phyloP scores from a whole-genome alignment of 37 sponge, comb jelly and placozoan genomes.

The Corticium candelabrum region DNA sequence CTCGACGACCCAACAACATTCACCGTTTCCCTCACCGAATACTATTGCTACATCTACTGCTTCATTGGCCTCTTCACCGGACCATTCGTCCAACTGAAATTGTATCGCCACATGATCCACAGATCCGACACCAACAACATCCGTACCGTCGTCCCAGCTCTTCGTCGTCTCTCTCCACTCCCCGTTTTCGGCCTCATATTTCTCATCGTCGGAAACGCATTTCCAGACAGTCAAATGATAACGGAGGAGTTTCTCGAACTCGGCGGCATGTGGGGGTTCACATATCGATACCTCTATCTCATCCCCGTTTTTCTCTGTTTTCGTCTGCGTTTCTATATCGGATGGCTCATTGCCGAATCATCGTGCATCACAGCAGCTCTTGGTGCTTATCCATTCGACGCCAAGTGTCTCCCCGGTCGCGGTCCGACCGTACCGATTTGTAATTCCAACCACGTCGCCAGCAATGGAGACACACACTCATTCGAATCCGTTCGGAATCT shows the following conservation, averaged over 20 bases:
- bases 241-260: constrained; percentile 17
- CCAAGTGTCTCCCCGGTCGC: constrained; percentile 16
- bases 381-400: constrained; percentile 37
- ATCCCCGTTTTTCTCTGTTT: constrained; percentile 18
- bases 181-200: constrained; percentile 1
- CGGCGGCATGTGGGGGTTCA: constrained; percentile 18
- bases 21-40: too few species aligned
- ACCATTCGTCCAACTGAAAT: constrained; percentile 29
- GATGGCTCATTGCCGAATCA: constrained; percentile 31
- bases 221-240: constrained; percentile 23
- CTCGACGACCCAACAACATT: constrained; percentile 6
- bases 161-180: not conserved
- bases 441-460: constrained; percentile 9
- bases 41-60: constrained; percentile 34
- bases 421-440: not conserved
- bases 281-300: constrained; percentile 25
- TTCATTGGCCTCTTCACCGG: constrained; percentile 48
- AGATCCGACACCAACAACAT: not conserved
- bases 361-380: constrained; percentile 22
- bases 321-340: constrained; percentile 47
- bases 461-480: too few species aligned
- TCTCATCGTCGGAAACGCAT: constrained; percentile 15
- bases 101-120: constrained; percentile 6
- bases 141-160: not conserved
- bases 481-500: constrained; percentile 39